These are phyloP conservation scores for Polydrusus cervinus DNA, from an alignment of 2,888 invertebrate genomes.

Conservation along the genomic window DNA sequence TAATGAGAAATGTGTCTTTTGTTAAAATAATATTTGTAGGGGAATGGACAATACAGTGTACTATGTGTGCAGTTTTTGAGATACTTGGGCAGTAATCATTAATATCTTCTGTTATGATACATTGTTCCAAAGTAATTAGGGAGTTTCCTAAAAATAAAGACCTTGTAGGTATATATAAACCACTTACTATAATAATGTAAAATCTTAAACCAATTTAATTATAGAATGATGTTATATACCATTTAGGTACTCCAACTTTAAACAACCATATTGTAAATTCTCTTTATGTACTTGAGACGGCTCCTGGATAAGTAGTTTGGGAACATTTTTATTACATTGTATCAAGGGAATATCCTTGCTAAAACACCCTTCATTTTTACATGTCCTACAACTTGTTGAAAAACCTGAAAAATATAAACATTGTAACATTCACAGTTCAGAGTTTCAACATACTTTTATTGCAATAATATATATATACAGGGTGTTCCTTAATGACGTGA, in stretches of 20 bases:
- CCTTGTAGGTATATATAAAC: background rate
- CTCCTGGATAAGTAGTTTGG: conserved; percentile 1
- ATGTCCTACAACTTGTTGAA: conserved; percentile 25
- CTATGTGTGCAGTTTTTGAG: background rate
- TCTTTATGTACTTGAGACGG: background rate
- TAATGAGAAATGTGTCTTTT: background rate
- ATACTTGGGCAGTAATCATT: conserved; percentile 16
- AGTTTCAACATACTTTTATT: too few species aligned
- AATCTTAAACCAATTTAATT: too few species aligned
- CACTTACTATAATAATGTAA: too few species aligned
- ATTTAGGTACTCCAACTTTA: conserved; percentile 28
- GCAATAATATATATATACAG: too few species aligned
- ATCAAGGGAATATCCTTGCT: background rate
- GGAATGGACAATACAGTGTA: background rate
- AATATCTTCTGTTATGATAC: conserved; percentile 15
- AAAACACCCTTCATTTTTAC: conserved; percentile 17
- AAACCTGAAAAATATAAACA: conserved; percentile 30
- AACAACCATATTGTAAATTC: conserved; percentile 30
- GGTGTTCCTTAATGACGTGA: too few species aligned
- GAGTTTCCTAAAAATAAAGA: conserved; percentile 19
- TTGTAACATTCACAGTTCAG: background rate
- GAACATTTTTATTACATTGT: conserved; percentile 7
- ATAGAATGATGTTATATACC: conserved; percentile 7
- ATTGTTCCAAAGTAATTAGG: conserved; percentile 10
- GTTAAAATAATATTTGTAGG: background rate